Conservation (phyloP, 1,140 invertebrate genomes). For the Thaumatotibia leucotreta region DNA sequence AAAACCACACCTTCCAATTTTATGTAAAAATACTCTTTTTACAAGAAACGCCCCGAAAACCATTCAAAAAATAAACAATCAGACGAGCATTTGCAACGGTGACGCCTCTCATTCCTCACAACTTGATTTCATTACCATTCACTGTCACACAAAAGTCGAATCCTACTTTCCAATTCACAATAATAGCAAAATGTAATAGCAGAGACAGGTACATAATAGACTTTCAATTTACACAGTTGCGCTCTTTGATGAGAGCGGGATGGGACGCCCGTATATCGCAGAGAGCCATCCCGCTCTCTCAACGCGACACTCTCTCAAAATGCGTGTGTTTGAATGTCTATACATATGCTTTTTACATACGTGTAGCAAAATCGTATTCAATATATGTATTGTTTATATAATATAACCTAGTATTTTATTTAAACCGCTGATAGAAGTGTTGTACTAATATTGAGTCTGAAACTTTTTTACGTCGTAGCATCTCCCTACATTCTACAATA, state of each 20-base stretch:
- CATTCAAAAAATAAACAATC: neutral
- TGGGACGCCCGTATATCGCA: too few species aligned
- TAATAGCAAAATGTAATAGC: neutral
- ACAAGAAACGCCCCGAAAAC: neutral
- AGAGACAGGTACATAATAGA: neutral
- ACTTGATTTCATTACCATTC: neutral
- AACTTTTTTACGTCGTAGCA: too few species aligned
- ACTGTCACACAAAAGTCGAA: neutral
- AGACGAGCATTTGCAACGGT: neutral
- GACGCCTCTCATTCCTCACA: neutral
- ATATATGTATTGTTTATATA: too few species aligned
- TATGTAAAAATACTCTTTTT: neutral
- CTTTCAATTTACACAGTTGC: neutral
- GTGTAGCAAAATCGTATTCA: too few species aligned
- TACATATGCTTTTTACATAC: too few species aligned
- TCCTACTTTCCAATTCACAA: slow-evolving; percentile 7
- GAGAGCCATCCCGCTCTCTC: too few species aligned
- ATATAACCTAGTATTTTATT: too few species aligned
- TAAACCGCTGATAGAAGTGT: too few species aligned
- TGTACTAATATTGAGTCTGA: too few species aligned
- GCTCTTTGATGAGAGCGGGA: neutral
- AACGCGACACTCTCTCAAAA: too few species aligned
- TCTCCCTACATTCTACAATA: too few species aligned
- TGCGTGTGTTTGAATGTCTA: too few species aligned
- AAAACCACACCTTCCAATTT: neutral